phyloP scores from a whole-genome alignment of 2,797 vertebrate genomes.

The Helicolenus hilgendorfi region DNA sequence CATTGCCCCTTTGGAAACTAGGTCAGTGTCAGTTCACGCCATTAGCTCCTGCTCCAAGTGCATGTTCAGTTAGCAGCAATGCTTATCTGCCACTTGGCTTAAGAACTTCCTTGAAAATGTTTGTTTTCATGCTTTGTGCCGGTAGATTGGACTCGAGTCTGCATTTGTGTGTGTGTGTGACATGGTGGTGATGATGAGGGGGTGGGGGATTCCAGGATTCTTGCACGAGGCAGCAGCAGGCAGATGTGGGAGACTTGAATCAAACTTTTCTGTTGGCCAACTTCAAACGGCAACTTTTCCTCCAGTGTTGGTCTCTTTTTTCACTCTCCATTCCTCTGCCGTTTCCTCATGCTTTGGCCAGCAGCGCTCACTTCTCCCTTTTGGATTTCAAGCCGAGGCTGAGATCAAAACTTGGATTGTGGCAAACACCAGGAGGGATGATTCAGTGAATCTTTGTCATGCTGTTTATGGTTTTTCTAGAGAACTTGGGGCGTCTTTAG shows the following conservation, averaged over 20 bases:
- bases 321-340: slow-evolving; percentile 75
- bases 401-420: slow-evolving; percentile 68
- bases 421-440: slow-evolving; percentile 55
- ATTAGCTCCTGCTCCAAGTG: slow-evolving; percentile 59
- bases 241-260: slow-evolving; percentile 84
- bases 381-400: slow-evolving; percentile 59
- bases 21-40: slow-evolving; percentile 69
- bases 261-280: slow-evolving; percentile 79
- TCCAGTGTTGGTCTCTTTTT: slow-evolving; percentile 63
- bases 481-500: slow-evolving; percentile 8
- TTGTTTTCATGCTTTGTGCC: slow-evolving; percentile 65
- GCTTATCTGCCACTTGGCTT: slow-evolving; percentile 74
- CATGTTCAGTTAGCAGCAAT: slow-evolving; percentile 56
- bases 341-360: slow-evolving; percentile 80
- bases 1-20: slow-evolving; percentile 63
- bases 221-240: slow-evolving; percentile 79
- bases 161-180: slow-evolving; percentile 31
- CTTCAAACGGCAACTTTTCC: slow-evolving; percentile 78
- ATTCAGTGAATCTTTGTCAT: slow-evolving; percentile 62
- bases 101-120: slow-evolving; percentile 68
- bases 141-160: slow-evolving; percentile 52
- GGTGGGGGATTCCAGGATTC: slow-evolving; percentile 84
- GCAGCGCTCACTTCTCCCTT: slow-evolving; percentile 57
- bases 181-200: slow-evolving; percentile 65
- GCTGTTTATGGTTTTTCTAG: slow-evolving; percentile 14